Percentiles rank a stretch among this genome's conserved stretches.
Conservation (phyloP, 2,888 invertebrate species). For the Plutella xylostella region DNA sequence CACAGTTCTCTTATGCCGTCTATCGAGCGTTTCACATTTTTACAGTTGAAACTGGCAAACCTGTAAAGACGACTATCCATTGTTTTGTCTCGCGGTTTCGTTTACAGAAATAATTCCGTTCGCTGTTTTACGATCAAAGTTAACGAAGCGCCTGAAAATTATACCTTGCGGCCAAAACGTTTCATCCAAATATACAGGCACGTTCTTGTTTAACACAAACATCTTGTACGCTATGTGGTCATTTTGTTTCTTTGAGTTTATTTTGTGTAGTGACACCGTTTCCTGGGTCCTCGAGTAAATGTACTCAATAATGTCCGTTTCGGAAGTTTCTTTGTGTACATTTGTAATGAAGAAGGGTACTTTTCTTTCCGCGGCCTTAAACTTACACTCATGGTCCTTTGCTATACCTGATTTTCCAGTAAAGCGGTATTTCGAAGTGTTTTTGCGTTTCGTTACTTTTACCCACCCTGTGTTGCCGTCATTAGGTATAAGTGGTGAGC, state of each 20-base stretch:
- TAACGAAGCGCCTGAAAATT: too few relatives aligned
- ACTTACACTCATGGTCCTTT: neutral
- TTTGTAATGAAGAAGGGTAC: conserved; percentile 2
- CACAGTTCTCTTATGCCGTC: neutral
- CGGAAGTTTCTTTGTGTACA: neutral
- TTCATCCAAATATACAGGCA: neutral
- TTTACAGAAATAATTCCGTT: neutral
- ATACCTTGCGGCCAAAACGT: neutral
- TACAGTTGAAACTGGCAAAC: neutral
- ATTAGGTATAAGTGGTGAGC: neutral
- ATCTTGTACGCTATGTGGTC: conserved; percentile 1
- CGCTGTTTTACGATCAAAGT: neutral
- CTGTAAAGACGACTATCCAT: neutral
- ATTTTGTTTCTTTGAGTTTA: neutral
- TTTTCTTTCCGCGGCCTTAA: conserved; percentile 4
- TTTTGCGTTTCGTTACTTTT: neutral
- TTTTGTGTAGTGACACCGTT: neutral
- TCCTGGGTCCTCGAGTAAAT: neutral
- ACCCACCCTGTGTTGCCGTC: neutral
- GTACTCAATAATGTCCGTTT: neutral
- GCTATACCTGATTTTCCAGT: conserved; percentile 1
- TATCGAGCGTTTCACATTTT: neutral
- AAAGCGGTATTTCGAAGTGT: neutral
- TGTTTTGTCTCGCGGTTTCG: neutral
- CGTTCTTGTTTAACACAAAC: neutral